Base-by-base conservation (phyloP, 2,888 invertebrate genomes). In the Oxyteleia sp. region DNA sequence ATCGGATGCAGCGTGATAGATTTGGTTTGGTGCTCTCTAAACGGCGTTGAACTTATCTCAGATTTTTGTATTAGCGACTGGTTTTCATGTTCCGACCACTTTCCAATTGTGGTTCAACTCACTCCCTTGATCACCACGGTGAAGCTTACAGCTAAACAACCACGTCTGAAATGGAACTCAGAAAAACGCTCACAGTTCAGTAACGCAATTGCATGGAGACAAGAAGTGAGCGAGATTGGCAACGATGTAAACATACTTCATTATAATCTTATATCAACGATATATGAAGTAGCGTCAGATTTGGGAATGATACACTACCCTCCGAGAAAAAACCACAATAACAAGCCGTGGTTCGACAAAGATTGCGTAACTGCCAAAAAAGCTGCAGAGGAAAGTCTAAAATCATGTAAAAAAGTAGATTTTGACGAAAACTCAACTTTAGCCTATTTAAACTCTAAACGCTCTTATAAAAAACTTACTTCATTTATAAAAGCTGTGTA, bases 121-220 rank as follows among this genome's bases (percentile, higher is more conserved):
- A 8, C 38, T 2, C 2, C 13, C 8, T 38, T 8, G 2, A 4
- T 8, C 38, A 4, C 38, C 38, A 38, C 38, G 2, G 38, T 5
- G 5, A 23, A 5, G 3, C 23, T 23, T 23, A 23, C n/a, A n/a
- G n/a, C n/a, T n/a, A n/a, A n/a, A n/a, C n/a, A n/a, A n/a, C n/a
- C n/a, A n/a, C n/a, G n/a, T 23, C 8, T 38, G n/a, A 26, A 15
- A 10, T 53, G 53, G 53, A n/a, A n/a, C 26, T 23, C 5, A 23
- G 2, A 5, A 5, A 2, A 23, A 23, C n/a, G n/a, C n/a, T n/a
- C n/a, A n/a, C n/a, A n/a, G n/a, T n/a, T n/a, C n/a, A n/a, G n/a
- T n/a, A n/a, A n/a, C n/a, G n/a, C n/a, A n/a, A 49, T 49, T 20
- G 23, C 20, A 1, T 51, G 51, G 51, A 51, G 51, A 51, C n/a